Evolutionary conservation across 2,888 invertebrate genomes (phyloP).

Genomic region (Hyposoter didymator): DNA sequence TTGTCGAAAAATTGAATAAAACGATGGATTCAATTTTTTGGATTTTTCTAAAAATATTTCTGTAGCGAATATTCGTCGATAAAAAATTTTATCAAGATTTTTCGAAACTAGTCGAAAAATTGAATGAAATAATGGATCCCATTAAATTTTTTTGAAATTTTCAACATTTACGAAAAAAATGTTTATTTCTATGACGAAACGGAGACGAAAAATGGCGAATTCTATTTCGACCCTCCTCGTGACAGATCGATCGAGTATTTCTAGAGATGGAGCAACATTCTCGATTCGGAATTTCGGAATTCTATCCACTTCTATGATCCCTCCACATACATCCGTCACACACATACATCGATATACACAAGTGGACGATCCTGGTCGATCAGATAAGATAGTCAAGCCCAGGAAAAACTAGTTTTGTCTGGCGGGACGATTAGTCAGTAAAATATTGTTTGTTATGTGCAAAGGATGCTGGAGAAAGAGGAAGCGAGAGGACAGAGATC

Average conservation of each 20-base stretch:
- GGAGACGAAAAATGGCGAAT: not conserved
- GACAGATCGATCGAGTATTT: not conserved
- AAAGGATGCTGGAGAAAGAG: not conserved
- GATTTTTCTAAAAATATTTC: too few relatives aligned
- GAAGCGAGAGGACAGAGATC: not conserved
- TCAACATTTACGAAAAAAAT: not conserved
- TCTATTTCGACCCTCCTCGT: not conserved
- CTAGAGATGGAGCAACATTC: constrained; percentile 20
- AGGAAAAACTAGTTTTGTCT: not conserved
- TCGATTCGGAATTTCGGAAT: constrained; percentile 56
- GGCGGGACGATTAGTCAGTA: not conserved
- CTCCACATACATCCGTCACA: too few relatives aligned
- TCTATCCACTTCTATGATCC: not conserved
- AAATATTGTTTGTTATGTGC: not conserved
- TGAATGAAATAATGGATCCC: too few relatives aligned
- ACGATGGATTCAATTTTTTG: too few relatives aligned
- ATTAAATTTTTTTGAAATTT: too few relatives aligned
- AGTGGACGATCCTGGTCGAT: not conserved
- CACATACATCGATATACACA: not conserved
- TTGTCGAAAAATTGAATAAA: too few relatives aligned
- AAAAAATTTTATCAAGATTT: too few relatives aligned
- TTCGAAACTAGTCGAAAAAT: too few relatives aligned
- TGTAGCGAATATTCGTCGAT: too few relatives aligned
- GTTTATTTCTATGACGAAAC: not conserved
- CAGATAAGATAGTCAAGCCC: not conserved